phyloP scores from a whole-genome alignment of 2,888 invertebrate genomes.

The Amiota minor region DNA sequence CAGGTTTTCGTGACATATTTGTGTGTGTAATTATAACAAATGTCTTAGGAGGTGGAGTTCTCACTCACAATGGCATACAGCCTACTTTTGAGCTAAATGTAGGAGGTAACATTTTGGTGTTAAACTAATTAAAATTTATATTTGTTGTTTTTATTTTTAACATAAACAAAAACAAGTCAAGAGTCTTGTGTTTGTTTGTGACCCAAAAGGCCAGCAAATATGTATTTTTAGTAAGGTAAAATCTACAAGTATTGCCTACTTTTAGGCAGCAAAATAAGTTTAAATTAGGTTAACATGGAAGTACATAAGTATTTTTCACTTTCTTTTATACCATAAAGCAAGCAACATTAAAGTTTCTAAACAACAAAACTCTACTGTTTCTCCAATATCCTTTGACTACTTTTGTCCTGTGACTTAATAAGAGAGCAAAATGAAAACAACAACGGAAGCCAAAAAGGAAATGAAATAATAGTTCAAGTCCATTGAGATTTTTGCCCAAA shows the following conservation, averaged over 20 bases:
- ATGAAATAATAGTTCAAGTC: slow-evolving; percentile 46
- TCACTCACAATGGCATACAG: not conserved
- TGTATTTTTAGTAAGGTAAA: no score
- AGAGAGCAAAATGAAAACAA: slow-evolving; percentile 19
- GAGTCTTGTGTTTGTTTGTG: no score
- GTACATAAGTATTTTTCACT: no score
- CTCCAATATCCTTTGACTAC: slow-evolving; percentile 32
- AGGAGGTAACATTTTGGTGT: not conserved
- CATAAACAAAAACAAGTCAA: no score
- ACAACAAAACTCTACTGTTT: no score
- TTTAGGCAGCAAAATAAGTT: slow-evolving; percentile 3
- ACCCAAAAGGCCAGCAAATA: no score
- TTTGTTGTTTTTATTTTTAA: no score
- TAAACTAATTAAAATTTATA: not conserved
- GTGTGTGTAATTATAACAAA: slow-evolving; percentile 1
- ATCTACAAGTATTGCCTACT: slow-evolving; percentile 10
- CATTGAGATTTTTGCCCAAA: not conserved
- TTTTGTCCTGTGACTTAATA: not conserved
- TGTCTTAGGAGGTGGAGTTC: not conserved
- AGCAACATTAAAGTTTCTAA: slow-evolving; percentile 1
- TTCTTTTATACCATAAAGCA: not conserved
- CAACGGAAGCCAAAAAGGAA: slow-evolving; percentile 52
- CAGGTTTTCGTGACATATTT: slow-evolving; percentile 23
- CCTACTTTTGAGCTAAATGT: not conserved
- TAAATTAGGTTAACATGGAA: no score